Base-by-base conservation (phyloP, 1,140 invertebrate species). In the Achroia grisella region DNA sequence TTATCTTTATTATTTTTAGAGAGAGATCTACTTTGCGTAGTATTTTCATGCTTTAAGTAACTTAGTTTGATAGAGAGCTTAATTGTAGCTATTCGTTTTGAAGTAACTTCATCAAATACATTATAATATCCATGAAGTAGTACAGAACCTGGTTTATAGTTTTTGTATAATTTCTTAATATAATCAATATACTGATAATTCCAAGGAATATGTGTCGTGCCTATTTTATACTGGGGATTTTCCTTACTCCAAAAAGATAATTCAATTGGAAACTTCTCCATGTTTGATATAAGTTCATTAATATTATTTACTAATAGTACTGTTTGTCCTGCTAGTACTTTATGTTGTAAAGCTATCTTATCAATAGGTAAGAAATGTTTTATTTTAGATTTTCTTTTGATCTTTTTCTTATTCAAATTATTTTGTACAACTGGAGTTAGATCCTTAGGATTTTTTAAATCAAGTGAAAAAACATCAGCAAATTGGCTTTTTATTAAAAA, bases 231-330 rank as follows among this genome's bases (percentile, higher is more conserved):
- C 9, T 56, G 33, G 2, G 46, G 44, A 28, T 64, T 39, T 14
- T 41, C 35, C 43, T 62, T 71, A 33, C 51, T 64, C 35, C 56
- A 69, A n/a, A 81, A 13, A 4, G 47, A 63, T 41, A 83, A 10
- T 47, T 71, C 61, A 31, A 83, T 61, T 10, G 72, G 67, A 57
- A 67, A 60, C 10, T 50, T 52, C 29, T 52, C 51, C 71, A 81
- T 79, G 23, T 54, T 60, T 10, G 48, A 40, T n/a, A 70, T 56
- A 11, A 83, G 46, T 8, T 27, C 13, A 15, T 62, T 48, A 31
- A 54, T 42, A 42, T 53, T 48, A 14, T 48, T 68, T 1, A 42
- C 44, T 37, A 76, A 50, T 39, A 79, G 39, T 29, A 79, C 47
- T 3, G 68, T 68, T 43, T 71, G 66, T 3, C 52, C 49, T 5